Percentiles rank a stretch among this genome's conserved stretches.
Conservation (phyloP, 2,113 vertebrate genomes). For the Bostrychus sinensis region DNA sequence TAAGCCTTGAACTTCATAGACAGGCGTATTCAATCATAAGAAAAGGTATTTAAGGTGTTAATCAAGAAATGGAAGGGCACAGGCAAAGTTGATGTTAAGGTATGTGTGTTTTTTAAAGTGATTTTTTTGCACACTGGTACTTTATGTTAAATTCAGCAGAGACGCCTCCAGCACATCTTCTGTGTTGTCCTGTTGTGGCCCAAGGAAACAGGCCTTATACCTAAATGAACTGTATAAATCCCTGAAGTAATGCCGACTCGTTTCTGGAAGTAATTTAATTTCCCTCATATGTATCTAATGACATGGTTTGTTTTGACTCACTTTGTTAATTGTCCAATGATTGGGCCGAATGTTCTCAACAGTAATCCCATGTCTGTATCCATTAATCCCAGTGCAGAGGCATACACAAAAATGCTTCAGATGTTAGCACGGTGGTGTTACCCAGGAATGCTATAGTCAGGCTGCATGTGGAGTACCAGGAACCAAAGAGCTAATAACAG, state of each 20-base stretch:
- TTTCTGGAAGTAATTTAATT: constrained; percentile 2
- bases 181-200: not conserved
- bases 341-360: constrained; percentile 22
- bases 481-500: constrained; percentile 10
- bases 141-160: no score
- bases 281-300: not conserved
- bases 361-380: constrained; percentile 44
- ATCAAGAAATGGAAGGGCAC: no score
- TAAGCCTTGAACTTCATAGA: no score
- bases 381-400: constrained; percentile 33
- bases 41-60: no score
- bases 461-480: constrained; percentile 15
- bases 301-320: constrained; percentile 5
- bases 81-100: no score
- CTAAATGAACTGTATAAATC: not conserved
- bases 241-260: not conserved
- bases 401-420: constrained; percentile 26
- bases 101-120: no score
- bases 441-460: no score
- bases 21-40: no score
- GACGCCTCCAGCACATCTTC: no score
- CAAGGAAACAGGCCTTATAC: not conserved
- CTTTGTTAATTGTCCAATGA: constrained; percentile 11
- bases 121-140: no score
- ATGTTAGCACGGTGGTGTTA: no score